Conservation (phyloP, 2,113 vertebrate genomes). For the Phoxinus phoxinus region DNA sequence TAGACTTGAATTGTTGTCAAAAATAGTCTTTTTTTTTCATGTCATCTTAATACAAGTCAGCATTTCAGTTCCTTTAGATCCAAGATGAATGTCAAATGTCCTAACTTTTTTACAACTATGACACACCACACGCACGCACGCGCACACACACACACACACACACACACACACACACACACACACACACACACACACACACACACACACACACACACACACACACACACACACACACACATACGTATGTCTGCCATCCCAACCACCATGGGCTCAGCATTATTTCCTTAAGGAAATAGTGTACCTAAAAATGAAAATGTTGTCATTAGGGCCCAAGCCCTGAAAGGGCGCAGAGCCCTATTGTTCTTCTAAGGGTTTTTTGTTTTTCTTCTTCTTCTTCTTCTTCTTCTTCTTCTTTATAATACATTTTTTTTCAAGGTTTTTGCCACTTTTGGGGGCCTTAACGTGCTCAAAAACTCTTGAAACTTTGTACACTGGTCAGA, state of each 20-base stretch:
- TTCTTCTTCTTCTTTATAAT: no score
- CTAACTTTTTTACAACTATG: not conserved
- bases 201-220: not conserved
- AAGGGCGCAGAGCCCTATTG: no score
- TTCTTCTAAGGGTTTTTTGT: no score
- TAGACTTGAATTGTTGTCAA: constrained; percentile 46
- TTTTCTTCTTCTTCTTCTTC: no score
- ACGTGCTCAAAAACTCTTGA: no score
- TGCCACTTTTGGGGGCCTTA: no score
- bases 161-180: not conserved
- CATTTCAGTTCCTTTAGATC: constrained; percentile 49
- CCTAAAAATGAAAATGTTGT: not conserved
- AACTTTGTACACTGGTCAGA: no score
- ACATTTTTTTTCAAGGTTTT: no score
- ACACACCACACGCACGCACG: not conserved
- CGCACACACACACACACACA: not conserved
- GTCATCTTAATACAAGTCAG: constrained; percentile 49
- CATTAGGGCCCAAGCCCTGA: no score
- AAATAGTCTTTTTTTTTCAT: constrained; percentile 56
- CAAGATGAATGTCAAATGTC: constrained; percentile 15
- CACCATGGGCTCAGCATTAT: not conserved
- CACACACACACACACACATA: not conserved
- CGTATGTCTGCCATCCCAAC: not conserved
- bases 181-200: no score
- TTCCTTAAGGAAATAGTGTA: not conserved